Conservation (phyloP, 2,888 invertebrate genomes). For the Nymphalis c-album region DNA sequence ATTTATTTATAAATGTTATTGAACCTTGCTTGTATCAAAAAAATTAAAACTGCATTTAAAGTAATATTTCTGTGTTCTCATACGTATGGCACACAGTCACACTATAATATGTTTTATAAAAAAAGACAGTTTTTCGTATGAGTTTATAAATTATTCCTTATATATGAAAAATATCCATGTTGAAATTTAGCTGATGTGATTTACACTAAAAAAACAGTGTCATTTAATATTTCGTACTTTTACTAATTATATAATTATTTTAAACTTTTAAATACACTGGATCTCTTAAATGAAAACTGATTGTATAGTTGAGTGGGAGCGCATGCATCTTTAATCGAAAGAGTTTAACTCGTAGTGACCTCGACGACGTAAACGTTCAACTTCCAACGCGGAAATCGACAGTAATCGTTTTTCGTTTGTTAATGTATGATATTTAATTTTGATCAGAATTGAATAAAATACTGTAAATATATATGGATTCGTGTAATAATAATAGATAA, state of each 20-base stretch:
- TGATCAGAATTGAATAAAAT: slow-evolving; percentile 7
- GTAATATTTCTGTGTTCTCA: no score
- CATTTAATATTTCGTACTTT: not conserved
- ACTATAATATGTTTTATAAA: no score
- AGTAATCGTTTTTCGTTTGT: slow-evolving; percentile 30
- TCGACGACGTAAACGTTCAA: slow-evolving; percentile 31
- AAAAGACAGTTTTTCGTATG: no score
- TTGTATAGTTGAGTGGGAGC: slow-evolving; percentile 27
- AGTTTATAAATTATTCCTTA: no score
- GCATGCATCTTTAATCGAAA: slow-evolving; percentile 33
- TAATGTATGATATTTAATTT: slow-evolving; percentile 20
- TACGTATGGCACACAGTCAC: no score
- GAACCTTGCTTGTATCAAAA: no score
- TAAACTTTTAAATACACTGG: slow-evolving; percentile 3
- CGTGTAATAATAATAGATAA: no score
- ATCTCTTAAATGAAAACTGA: slow-evolving; percentile 30
- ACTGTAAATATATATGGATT: not conserved
- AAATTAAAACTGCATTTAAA: no score
- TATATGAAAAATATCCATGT: no score
- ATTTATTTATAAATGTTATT: no score
- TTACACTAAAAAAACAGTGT: no score
- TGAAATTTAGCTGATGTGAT: no score
- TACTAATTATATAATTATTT: not conserved
- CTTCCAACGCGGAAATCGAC: slow-evolving; percentile 33
- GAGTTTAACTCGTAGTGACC: slow-evolving; percentile 36